phyloP scores from a whole-genome alignment of 2,888 invertebrate species.

The Oeneis ivallda region DNA sequence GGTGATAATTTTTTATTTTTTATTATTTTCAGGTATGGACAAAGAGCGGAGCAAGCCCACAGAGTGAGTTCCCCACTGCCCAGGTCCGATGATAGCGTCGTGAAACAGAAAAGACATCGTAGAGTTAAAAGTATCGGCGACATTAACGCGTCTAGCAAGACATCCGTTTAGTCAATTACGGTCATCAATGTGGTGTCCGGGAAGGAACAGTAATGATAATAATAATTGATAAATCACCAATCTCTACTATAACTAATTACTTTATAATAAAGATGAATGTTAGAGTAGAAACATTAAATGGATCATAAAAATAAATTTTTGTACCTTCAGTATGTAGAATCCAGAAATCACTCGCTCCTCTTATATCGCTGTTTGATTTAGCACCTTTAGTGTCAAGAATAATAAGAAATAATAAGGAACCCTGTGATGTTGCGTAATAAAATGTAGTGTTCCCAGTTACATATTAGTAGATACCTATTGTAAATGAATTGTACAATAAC shows the following conservation, averaged over 20 bases:
- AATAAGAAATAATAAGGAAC: background rate
- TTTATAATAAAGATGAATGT: conserved; percentile 2
- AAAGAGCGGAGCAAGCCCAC: conserved; percentile 72
- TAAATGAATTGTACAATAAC: background rate
- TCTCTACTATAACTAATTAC: background rate
- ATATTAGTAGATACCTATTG: background rate
- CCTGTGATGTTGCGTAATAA: conserved; percentile 9
- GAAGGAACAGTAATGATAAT: background rate
- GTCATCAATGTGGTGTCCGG: background rate
- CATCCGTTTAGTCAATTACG: conserved; percentile 58
- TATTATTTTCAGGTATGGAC: conserved; percentile 61
- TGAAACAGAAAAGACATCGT: conserved; percentile 82
- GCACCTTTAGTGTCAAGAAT: background rate
- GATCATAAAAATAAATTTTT: conserved; percentile 4
- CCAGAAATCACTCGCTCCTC: background rate
- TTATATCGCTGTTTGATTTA: background rate
- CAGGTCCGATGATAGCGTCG: conserved; percentile 70
- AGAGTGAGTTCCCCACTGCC: conserved; percentile 76
- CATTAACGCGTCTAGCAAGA: conserved; percentile 83
- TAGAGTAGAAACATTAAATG: conserved; percentile 6
- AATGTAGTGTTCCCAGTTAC: conserved; percentile 3
- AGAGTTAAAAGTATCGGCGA: conserved; percentile 89
- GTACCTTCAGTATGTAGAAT: conserved; percentile 10
- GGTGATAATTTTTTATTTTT: background rate
- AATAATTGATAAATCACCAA: background rate